Base-by-base conservation (phyloP, 2,113 vertebrate species). In the Agapornis roseicollis region DNA sequence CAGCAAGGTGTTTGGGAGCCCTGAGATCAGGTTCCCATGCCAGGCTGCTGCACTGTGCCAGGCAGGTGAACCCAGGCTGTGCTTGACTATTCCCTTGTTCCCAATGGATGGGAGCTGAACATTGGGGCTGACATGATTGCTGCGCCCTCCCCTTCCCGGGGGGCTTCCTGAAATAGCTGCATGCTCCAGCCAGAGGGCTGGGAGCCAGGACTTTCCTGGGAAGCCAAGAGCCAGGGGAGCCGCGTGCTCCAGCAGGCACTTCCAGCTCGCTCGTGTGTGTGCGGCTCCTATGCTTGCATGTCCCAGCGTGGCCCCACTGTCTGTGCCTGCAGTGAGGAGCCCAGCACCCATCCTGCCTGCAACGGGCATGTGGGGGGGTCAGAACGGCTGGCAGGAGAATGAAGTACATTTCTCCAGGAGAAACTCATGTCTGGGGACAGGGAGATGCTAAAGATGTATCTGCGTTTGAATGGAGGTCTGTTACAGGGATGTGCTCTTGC, bases 131-230 rank as follows among this genome's bases (percentile, higher is more conserved):
- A 71, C 64, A 60, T 0, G 9, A 81, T 85, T 20, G 37, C 82
- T 0, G 3, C 42, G 63, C 89, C 93, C 86, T 94, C 85, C 93
- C 77, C 55, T 94, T 90, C 80, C 55, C 53, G 5, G 44, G 95
- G 97, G 94, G 95, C 96, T 91, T 94, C 97, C 96, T 17, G 50
- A 97, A 97, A 97, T 97, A 97, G 96, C 95, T 93, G 85, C 89
- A 80, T 6, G 37, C 86, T 94, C 92, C 85, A 93, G 97, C 97
- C 96, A 94, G 81, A 95, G 92, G 97, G 97, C 96, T 23, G 20
- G 37, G 63, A 94, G 97, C 95, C 97, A 97, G 94, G 77, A 56
- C 74, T 93, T 94, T 61, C 86, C 81, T 93, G 91, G 94, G 96
- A 97, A 96, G 87, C 95, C 6, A 61, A 81, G 85, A 81, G 88